These are phyloP conservation scores for Monarcha castaneiventris DNA, from an alignment of 2,113 vertebrate species.

Conservation along the genomic window DNA sequence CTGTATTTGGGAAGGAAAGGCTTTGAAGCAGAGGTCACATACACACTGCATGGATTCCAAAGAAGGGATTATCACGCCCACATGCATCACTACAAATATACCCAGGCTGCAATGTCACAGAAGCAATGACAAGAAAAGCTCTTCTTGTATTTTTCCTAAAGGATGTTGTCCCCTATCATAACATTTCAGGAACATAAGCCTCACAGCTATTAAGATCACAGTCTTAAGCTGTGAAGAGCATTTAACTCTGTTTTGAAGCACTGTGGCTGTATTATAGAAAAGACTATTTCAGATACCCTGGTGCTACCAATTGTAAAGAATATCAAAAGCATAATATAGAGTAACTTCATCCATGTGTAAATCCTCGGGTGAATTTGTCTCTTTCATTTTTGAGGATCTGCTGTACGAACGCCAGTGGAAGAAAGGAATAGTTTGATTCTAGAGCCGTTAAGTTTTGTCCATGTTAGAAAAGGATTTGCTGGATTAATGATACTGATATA, in stretches of 20 bases:
- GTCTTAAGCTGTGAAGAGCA: neutral
- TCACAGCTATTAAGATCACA: neutral
- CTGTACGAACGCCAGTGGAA: neutral
- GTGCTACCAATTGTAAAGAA: neutral
- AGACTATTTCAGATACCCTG: neutral
- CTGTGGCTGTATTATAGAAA: neutral
- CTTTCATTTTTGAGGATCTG: neutral
- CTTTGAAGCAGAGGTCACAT: slow-evolving; percentile 20
- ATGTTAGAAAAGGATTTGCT: neutral
- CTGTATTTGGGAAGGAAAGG: slow-evolving; percentile 1
- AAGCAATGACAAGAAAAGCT: slow-evolving; percentile 31
- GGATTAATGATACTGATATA: neutral
- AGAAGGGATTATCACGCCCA: slow-evolving; percentile 41
- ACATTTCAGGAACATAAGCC: neutral
- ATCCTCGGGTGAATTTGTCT: neutral
- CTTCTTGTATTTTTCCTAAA: slow-evolving; percentile 18
- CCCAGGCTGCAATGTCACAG: slow-evolving; percentile 3
- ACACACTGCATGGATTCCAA: neutral
- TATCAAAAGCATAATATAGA: neutral
- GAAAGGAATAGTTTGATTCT: neutral
- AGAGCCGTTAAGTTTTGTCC: neutral
- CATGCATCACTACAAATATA: slow-evolving; percentile 23
- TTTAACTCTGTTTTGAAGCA: neutral
- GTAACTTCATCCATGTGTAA: neutral
- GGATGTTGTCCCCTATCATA: neutral